Percentiles rank a stretch among this genome's conserved stretches.
phyloP scores from a whole-genome alignment of 2,888 invertebrate species.

The Rhorus exstirpatorius region DNA sequence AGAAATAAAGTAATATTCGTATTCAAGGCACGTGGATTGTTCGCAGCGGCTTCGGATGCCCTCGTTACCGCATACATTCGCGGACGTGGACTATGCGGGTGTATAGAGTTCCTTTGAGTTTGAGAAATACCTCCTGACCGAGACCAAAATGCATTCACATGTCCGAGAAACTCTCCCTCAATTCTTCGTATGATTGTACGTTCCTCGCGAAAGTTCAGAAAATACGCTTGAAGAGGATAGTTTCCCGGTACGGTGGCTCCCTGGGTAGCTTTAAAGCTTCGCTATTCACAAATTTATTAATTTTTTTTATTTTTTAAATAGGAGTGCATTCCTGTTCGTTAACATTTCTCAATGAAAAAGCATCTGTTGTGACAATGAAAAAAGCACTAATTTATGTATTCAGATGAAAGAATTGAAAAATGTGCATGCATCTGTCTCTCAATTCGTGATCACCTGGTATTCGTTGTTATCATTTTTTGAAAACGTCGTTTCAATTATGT shows the following conservation, averaged over 20 bases:
- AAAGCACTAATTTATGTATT: too few relatives aligned
- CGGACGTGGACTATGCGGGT: not conserved
- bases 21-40: slow-evolving; percentile 13
- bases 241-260: slow-evolving; percentile 36
- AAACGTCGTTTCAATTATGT: not conserved
- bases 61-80: slow-evolving; percentile 40
- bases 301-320: not conserved
- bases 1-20: not conserved
- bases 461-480: not conserved
- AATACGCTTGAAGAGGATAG: slow-evolving; percentile 19
- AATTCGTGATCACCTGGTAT: not conserved
- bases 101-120: slow-evolving; percentile 36
- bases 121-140: slow-evolving; percentile 55
- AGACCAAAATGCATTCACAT: slow-evolving; percentile 42
- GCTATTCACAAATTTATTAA: not conserved
- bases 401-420: not conserved
- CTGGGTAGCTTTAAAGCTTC: slow-evolving; percentile 36
- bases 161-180: slow-evolving; percentile 24
- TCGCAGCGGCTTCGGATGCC: slow-evolving; percentile 14
- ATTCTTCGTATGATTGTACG: slow-evolving; percentile 44
- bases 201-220: slow-evolving; percentile 42
- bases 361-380: too few relatives aligned
- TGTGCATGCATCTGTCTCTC: not conserved
- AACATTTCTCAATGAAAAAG: not conserved
- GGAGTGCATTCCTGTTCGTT: not conserved